Evolutionary conservation across 2,113 vertebrate genomes (phyloP).

Genomic region (Lanius ludovicianus): DNA sequence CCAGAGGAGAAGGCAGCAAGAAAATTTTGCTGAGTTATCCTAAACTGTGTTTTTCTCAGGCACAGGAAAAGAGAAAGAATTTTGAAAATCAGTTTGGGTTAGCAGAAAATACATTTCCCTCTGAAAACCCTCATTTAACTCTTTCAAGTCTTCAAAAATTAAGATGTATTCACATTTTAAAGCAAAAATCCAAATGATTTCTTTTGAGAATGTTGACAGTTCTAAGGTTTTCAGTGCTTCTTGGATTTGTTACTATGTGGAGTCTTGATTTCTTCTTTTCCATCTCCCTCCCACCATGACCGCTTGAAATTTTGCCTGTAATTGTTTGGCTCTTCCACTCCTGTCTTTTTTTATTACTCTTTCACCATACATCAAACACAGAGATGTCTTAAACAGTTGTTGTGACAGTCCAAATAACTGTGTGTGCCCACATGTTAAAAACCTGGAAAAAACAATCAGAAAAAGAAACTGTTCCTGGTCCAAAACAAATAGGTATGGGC

Average conservation of each 20-base stretch:
- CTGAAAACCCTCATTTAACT: background rate
- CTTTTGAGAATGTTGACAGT: background rate
- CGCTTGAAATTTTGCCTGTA: background rate
- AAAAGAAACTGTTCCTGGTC: background rate
- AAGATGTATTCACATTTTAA: background rate
- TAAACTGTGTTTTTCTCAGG: background rate
- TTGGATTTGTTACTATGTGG: background rate
- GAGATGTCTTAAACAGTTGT: background rate
- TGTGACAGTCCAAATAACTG: background rate
- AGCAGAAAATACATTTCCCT: background rate
- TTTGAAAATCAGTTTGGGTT: background rate
- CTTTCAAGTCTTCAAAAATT: background rate
- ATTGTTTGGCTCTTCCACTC: background rate
- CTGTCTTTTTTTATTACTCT: background rate
- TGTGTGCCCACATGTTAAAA: background rate
- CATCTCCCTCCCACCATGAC: fast-evolving
- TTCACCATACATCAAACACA: background rate
- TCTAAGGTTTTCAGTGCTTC: background rate
- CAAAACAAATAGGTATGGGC: background rate
- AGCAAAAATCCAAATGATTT: background rate
- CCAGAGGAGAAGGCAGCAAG: background rate
- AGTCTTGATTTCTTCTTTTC: background rate
- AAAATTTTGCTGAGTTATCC: background rate
- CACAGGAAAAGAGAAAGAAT: background rate
- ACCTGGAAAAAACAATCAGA: background rate